phyloP scores from a whole-genome alignment of 2,797 vertebrate species.

The Euphonia xanthogaster region DNA sequence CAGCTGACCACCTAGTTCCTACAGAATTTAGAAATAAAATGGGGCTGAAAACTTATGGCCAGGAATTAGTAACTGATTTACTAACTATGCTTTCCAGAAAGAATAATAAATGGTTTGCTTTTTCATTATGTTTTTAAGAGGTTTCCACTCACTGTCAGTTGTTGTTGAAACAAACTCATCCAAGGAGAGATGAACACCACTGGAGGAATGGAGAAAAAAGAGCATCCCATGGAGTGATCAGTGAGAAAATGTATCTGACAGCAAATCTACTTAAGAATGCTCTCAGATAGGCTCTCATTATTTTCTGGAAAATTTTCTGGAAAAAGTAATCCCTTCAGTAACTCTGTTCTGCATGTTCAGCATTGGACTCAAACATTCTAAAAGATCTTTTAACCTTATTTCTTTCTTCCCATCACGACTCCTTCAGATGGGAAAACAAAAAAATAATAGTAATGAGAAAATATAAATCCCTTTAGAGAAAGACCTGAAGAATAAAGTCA shows the following conservation, averaged over 20 bases:
- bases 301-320: background rate
- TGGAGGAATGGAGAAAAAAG: background rate
- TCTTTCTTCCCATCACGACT: background rate
- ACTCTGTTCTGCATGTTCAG: background rate
- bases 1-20: background rate
- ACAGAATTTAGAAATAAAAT: background rate
- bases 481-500: background rate
- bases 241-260: background rate
- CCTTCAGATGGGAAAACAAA: background rate
- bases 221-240: fast-evolving
- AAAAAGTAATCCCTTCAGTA: background rate
- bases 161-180: background rate
- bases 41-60: background rate
- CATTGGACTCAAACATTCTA: background rate
- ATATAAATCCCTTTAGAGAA: background rate
- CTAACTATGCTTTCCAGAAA: background rate
- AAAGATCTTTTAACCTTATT: background rate
- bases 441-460: background rate
- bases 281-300: background rate
- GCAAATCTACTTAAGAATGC: background rate
- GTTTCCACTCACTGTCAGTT: background rate
- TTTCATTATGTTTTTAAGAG: background rate
- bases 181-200: background rate
- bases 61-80: background rate
- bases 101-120: background rate